These are phyloP conservation scores for Staurois parvus DNA, from an alignment of 2,797 vertebrate genomes.

Conservation along the genomic window DNA sequence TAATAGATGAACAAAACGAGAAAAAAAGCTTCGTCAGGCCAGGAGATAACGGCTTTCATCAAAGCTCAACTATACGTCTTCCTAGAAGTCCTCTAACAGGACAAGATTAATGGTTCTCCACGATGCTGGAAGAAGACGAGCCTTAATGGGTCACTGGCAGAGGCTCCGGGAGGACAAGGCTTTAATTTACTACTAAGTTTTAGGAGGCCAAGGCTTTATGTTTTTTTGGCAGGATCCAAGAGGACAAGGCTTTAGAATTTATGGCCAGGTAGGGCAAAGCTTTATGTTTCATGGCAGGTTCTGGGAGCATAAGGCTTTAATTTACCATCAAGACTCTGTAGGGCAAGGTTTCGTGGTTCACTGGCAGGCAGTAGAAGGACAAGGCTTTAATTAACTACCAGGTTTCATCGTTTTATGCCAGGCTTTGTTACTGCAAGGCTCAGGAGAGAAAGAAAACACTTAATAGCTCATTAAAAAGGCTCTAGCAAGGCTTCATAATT, in stretches of 20 bases:
- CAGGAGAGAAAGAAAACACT: no score
- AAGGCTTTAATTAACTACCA: no score
- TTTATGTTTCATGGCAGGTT: neutral
- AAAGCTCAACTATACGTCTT: neutral
- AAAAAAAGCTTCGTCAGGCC: neutral
- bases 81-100: neutral
- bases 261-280: neutral
- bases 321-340: neutral
- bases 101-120: neutral
- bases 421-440: no score
- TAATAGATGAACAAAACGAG: neutral
- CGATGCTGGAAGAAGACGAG: neutral
- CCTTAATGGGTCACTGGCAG: neutral
- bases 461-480: no score
- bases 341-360: neutral
- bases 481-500: no score
- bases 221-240: neutral
- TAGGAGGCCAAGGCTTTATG: neutral
- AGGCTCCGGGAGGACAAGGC: neutral
- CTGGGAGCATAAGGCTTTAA: no score
- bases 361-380: no score
- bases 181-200: neutral
- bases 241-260: neutral
- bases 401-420: no score
- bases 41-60: neutral